A percentile compares a stretch with the other conserved stretches of the same genome.
These are phyloP conservation scores for Hippocampus guttulatus DNA, from an alignment of 2,113 vertebrate genomes.

Conservation along the genomic window DNA sequence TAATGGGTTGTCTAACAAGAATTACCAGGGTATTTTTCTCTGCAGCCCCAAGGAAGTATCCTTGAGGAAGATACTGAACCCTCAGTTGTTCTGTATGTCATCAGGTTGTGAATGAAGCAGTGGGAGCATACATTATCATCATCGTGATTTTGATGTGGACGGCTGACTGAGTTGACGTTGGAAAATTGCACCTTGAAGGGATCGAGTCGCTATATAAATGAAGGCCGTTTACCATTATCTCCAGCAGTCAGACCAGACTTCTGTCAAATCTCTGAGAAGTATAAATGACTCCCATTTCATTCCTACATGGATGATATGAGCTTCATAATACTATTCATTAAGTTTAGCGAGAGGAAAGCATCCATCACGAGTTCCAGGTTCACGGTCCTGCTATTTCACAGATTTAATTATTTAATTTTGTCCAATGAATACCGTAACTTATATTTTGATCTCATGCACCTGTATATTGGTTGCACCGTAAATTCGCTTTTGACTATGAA, in stretches of 20 bases:
- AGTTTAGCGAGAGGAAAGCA: background rate
- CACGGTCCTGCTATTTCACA: no score
- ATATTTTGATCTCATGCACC: no score
- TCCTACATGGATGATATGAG: conserved; percentile 14
- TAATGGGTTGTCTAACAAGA: background rate
- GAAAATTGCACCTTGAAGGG: conserved; percentile 1
- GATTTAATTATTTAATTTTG: no score
- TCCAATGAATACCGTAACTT: no score
- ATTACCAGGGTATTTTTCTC: conserved; percentile 1
- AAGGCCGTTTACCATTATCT: background rate
- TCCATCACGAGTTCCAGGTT: no score
- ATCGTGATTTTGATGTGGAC: background rate
- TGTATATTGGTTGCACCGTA: no score
- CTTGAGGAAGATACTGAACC: background rate
- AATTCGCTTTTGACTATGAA: no score
- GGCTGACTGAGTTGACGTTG: conserved; percentile 1
- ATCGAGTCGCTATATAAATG: background rate
- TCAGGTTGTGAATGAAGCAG: background rate
- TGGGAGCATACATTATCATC: background rate
- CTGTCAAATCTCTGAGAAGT: conserved; percentile 38
- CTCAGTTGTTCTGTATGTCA: background rate
- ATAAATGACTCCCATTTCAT: conserved; percentile 19
- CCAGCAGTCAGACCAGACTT: conserved; percentile 21
- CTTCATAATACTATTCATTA: conserved; percentile 13
- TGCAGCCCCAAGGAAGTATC: background rate